Evolutionary conservation across 2,888 invertebrate genomes (phyloP), one percentile per base, ranked within the genome.

Genomic region (Hermaeophaga mercurialis): DNA sequence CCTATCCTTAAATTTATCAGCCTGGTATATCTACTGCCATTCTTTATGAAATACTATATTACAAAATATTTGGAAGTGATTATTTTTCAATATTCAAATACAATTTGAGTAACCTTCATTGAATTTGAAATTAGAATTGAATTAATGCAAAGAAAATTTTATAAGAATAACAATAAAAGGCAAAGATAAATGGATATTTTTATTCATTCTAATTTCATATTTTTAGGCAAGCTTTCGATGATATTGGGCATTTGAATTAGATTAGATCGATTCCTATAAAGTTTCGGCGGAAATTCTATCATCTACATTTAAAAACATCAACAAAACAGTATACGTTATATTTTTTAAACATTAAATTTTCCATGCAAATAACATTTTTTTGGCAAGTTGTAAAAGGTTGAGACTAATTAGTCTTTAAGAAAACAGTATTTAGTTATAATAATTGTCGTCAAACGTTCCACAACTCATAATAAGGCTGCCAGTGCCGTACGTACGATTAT

Each of bases 301-400:
- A 62, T 62, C 68, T 70, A 72, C 70, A 72, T 70, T 50, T 64
- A 63, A 71, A 69, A 73, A 70, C 71, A 71, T 70, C 68, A 71
- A 71, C 71, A 61, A 63, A 71, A 66, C 63, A 63, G 62, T 65
- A 61, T 64, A 64, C 64, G 66, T 65, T 63, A 62, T 64, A 66
- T 63, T 69, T 66, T 65, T 67, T 63, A 56, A 71, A 70, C 70
- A 70, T 61, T 65, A 65, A 66, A 67, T 66, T 66, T 57, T 63
- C 62, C 68, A 69, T 70, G 68, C 69, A 70, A 65, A 64, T 69
- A 66, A 64, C 65, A 63, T 41, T 58, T 61, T 65, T 66, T 62
- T 68, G 64, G 63, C 64, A 68, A 67, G 66, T 66, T 65, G 66
- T 65, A 63, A 58, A 58, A 62, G 54, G 58, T 59, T 57, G 61